Evolutionary conservation across 2,113 vertebrate species (phyloP).

Genomic region (Dasypus novemcinctus): DNA sequence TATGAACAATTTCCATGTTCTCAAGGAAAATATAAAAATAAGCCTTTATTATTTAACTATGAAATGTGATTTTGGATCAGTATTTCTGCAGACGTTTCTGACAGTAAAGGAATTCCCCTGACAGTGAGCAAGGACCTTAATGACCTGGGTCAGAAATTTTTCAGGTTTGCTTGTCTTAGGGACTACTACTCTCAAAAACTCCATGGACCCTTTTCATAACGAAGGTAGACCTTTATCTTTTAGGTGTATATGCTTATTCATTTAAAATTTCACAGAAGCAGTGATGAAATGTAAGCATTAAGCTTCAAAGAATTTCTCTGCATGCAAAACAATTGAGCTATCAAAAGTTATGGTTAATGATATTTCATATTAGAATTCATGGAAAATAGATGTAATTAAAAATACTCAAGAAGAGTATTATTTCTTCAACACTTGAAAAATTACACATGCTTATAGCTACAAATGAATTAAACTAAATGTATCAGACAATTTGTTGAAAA

Average conservation of each 20-base stretch:
- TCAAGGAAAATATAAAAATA: not conserved
- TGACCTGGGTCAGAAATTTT: not conserved
- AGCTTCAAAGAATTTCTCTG: slow-evolving; percentile 32
- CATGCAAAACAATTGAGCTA: not conserved
- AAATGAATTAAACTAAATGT: not conserved
- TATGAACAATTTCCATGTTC: not conserved
- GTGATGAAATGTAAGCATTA: not conserved
- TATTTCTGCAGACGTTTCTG: not conserved
- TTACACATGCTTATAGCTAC: not conserved
- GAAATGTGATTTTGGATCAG: not conserved
- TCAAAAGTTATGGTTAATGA: slow-evolving; percentile 20
- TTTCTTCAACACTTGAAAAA: not conserved
- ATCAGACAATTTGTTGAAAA: slow-evolving; percentile 2
- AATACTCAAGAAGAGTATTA: not conserved
- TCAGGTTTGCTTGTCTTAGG: not conserved
- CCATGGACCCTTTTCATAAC: not conserved
- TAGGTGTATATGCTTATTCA: not conserved
- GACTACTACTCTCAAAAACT: not conserved
- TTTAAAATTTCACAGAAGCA: not conserved
- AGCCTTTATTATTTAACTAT: not conserved
- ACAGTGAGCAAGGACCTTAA: not conserved
- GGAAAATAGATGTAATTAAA: slow-evolving; percentile 17
- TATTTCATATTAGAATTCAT: slow-evolving; percentile 18
- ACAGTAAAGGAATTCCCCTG: not conserved
- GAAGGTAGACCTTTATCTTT: not conserved